Conservation (phyloP, 2,113 vertebrate genomes). For the Oxyura jamaicensis region DNA sequence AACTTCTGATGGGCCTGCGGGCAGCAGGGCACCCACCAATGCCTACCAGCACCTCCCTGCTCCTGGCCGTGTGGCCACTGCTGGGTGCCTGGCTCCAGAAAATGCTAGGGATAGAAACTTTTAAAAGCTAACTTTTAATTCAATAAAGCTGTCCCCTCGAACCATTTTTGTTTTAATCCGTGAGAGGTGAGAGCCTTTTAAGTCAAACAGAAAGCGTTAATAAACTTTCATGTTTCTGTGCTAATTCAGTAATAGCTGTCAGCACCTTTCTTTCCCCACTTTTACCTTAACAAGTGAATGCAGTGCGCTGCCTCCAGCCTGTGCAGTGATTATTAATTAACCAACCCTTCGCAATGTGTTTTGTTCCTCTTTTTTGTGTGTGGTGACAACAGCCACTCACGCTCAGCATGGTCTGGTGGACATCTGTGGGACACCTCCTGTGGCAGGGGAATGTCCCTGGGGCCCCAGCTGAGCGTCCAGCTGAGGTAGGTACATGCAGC, state of each 20-base stretch:
- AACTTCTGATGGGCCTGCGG: too few species aligned
- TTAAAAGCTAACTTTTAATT: not conserved
- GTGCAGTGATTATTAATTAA: not conserved
- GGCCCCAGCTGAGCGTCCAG: not conserved
- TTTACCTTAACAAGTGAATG: not conserved
- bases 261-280: slow-evolving; percentile 40
- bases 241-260: slow-evolving; percentile 42
- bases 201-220: slow-evolving; percentile 9
- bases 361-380: not conserved
- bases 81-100: not conserved
- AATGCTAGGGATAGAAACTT: not conserved
- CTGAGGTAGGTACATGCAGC: not conserved
- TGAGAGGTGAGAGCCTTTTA: slow-evolving; percentile 30
- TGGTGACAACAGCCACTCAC: not conserved
- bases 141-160: slow-evolving; percentile 22
- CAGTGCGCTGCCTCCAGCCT: slow-evolving; percentile 7
- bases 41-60: too few species aligned
- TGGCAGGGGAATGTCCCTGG: not conserved
- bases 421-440: not conserved
- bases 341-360: not conserved
- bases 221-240: not conserved
- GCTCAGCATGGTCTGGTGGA: not conserved
- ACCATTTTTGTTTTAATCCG: slow-evolving; percentile 12
- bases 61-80: too few species aligned
- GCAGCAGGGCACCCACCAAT: too few species aligned